Conservation (phyloP, 2,797 vertebrate species). For the Ibycter americanus region DNA sequence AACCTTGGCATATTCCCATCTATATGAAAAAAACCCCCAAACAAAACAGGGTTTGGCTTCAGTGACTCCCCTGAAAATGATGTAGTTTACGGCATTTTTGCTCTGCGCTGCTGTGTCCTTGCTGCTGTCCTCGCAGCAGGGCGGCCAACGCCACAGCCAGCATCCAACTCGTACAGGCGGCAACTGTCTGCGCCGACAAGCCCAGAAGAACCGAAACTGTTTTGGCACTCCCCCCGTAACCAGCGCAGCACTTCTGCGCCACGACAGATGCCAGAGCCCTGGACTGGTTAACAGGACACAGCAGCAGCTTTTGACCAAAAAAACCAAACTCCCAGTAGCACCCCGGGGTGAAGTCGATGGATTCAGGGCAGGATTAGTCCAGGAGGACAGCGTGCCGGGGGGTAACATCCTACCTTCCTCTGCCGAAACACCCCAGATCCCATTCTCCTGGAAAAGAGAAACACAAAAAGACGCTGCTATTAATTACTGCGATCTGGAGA, state of each 20-base stretch:
- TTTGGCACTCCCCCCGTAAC: not conserved
- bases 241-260: not conserved
- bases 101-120: not conserved
- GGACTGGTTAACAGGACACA: too few species aligned
- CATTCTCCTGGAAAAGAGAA: constrained; percentile 29
- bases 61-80: not conserved
- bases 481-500: not conserved
- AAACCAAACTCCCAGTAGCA: not conserved
- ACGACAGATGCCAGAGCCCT: fast-evolving
- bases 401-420: not conserved
- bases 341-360: not conserved
- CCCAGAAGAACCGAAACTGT: fast-evolving
- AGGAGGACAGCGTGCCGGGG: fast-evolving
- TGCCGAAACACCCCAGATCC: not conserved
- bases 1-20: too few species aligned
- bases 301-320: not conserved
- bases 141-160: not conserved
- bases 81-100: not conserved
- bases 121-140: too few species aligned
- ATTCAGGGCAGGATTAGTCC: not conserved
- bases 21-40: not conserved
- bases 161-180: not conserved
- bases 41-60: not conserved
- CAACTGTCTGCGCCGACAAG: fast-evolving
- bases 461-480: not conserved